These are phyloP conservation scores for Wiebesia pumilae DNA, from an alignment of 1,140 invertebrate genomes.

Conservation along the genomic window DNA sequence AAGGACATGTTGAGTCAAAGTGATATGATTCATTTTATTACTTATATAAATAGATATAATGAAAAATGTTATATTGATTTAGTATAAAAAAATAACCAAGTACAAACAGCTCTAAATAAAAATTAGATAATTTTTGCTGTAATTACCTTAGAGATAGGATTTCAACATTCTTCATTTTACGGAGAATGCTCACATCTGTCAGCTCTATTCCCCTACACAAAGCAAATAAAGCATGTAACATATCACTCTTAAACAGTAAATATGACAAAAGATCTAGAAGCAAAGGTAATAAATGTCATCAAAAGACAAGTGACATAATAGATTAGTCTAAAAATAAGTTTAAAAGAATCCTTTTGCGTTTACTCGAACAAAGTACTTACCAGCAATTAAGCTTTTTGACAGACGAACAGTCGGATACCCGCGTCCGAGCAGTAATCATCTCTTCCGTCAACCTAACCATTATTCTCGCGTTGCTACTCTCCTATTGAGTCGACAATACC, in stretches of 20 bases:
- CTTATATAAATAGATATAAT: too few species aligned
- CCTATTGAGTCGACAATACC: neutral
- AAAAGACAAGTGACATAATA: neutral
- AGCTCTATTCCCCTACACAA: conserved; percentile 87
- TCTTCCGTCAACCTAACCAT: conserved; percentile 91
- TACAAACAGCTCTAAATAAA: neutral
- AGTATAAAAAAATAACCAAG: neutral
- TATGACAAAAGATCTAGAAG: neutral
- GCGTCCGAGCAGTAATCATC: conserved; percentile 92
- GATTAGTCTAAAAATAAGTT: too few species aligned
- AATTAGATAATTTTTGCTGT: neutral
- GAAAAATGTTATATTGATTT: too few species aligned
- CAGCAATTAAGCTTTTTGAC: conserved; percentile 94
- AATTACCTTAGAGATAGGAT: conserved; percentile 86
- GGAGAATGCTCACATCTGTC: conserved; percentile 84
- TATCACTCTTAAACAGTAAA: neutral
- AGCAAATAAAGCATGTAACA: conserved; percentile 38
- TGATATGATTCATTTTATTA: neutral
- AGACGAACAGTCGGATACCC: conserved; percentile 86
- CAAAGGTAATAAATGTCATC: neutral
- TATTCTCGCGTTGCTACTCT: conserved; percentile 31
- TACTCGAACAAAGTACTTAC: conserved; percentile 75
- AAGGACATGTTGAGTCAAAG: conserved; percentile 26
- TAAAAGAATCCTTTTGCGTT: neutral
- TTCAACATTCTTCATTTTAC: conserved; percentile 86